Evolutionary conservation across 2,797 vertebrate species (phyloP).

Genomic region (Platalea minor): DNA sequence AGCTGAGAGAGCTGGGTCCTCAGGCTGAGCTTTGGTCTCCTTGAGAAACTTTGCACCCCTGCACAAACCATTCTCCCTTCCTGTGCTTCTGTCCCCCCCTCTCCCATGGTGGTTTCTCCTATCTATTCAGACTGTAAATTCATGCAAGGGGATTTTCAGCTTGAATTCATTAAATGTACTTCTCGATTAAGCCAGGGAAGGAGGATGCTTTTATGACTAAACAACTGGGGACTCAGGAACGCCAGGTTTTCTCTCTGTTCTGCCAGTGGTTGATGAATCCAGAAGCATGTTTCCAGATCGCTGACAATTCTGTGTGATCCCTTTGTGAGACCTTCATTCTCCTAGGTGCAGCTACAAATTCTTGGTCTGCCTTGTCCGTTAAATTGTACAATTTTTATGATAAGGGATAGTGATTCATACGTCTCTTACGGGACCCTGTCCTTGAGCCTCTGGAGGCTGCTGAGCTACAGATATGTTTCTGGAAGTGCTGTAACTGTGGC

Average conservation of each 20-base stretch:
- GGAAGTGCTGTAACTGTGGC: background rate
- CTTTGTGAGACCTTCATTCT: background rate
- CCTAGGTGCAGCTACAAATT: background rate
- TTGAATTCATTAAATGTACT: background rate
- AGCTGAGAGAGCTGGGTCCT: background rate
- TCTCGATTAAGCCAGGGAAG: background rate
- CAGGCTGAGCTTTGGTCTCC: background rate
- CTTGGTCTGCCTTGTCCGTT: background rate
- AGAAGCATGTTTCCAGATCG: background rate
- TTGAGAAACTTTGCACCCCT: background rate
- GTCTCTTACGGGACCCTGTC: fast-evolving
- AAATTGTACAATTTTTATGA: background rate
- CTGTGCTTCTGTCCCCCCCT: fast-evolving
- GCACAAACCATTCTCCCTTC: background rate
- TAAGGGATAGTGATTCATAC: background rate
- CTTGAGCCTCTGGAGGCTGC: background rate
- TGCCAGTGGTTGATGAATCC: background rate
- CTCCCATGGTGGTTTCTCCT: background rate
- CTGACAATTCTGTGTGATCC: background rate
- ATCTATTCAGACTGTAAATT: background rate
- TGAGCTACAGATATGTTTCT: background rate
- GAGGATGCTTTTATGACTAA: background rate
- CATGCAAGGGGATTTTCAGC: background rate
- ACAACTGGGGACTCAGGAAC: background rate
- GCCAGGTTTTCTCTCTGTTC: background rate